Evolutionary conservation across 1,140 invertebrate species (phyloP).

Genomic region (Hirudo medicinalis): DNA sequence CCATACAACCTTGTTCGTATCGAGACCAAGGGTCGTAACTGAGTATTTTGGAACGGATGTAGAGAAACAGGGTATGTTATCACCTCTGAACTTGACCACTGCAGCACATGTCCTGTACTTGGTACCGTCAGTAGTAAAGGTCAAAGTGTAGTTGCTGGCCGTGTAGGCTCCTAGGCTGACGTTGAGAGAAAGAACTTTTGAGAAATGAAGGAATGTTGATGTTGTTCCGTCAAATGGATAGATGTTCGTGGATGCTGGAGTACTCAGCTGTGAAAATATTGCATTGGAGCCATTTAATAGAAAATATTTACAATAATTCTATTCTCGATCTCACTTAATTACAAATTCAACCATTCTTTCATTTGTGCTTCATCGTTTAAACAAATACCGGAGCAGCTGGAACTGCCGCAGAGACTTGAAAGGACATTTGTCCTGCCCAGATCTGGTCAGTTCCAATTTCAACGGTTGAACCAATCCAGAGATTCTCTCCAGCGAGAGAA

Average conservation of each 20-base stretch:
- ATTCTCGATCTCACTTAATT: too few species aligned
- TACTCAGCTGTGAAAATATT: not conserved
- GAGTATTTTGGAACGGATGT: not conserved
- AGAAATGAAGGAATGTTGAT: not conserved
- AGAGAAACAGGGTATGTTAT: not conserved
- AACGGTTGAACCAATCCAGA: slow-evolving; percentile 9
- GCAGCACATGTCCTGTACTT: not conserved
- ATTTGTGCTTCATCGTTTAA: too few species aligned
- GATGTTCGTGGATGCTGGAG: not conserved
- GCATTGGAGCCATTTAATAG: not conserved
- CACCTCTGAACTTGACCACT: not conserved
- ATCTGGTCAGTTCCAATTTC: slow-evolving; percentile 12
- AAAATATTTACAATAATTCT: not conserved
- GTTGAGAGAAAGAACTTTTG: slow-evolving; percentile 7
- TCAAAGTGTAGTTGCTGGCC: not conserved
- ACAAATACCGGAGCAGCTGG: not conserved
- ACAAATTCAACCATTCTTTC: too few species aligned
- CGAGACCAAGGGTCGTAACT: not conserved
- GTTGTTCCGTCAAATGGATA: not conserved
- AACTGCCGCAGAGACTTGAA: not conserved
- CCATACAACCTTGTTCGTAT: not conserved
- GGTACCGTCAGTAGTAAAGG: not conserved
- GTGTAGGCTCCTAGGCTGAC: not conserved
- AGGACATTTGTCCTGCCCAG: slow-evolving; percentile 16
- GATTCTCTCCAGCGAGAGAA: not conserved